Evolutionary conservation across 1,140 invertebrate species (phyloP).

Genomic region (Euura lappo): DNA sequence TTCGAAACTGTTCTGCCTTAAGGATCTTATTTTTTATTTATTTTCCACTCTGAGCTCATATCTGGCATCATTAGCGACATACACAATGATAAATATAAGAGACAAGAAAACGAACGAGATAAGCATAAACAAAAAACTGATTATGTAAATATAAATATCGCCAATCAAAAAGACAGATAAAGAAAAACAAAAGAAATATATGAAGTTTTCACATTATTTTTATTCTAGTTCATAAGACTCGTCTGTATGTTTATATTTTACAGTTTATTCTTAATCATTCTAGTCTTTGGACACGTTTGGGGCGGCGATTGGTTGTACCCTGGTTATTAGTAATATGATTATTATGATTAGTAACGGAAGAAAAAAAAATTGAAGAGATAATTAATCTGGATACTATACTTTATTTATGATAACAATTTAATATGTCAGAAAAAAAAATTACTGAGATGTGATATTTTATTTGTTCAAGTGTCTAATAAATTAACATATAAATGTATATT

Average conservation of each 20-base stretch:
- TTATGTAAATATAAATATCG: neutral
- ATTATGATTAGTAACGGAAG: neutral
- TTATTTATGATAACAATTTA: neutral
- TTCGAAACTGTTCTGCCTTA: too few species aligned
- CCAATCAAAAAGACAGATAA: neutral
- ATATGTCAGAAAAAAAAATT: neutral
- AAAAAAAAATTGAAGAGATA: neutral
- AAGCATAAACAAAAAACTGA: neutral
- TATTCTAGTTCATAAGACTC: neutral
- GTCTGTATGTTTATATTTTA: constrained; percentile 12
- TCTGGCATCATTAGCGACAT: neutral
- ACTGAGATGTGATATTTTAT: neutral
- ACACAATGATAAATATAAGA: neutral
- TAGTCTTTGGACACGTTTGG: constrained; percentile 52
- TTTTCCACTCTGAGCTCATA: neutral
- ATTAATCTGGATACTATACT: neutral
- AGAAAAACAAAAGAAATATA: neutral
- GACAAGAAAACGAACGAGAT: neutral
- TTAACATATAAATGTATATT: neutral
- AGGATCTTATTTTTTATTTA: neutral
- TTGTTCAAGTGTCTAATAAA: neutral
- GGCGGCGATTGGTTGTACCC: constrained; percentile 36
- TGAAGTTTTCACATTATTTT: neutral
- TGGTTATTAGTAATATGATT: neutral
- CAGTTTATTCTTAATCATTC: constrained; percentile 51